Evolutionary conservation across 2,113 vertebrate genomes (phyloP).

Genomic region (Podarcis cretensis): DNA sequence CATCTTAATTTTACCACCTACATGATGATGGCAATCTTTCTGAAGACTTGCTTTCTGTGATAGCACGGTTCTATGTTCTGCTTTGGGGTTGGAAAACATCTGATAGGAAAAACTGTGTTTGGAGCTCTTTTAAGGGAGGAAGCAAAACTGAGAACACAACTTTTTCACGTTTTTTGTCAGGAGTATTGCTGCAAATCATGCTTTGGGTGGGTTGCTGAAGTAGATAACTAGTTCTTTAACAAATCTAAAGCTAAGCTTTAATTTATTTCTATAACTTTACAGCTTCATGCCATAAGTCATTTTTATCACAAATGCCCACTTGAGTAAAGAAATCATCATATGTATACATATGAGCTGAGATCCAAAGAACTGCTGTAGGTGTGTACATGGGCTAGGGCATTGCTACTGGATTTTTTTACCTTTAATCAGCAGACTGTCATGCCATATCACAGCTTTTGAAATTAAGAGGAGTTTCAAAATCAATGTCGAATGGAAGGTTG

Average conservation of each 20-base stretch:
- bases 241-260: background rate
- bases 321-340: background rate
- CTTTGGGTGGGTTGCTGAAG: background rate
- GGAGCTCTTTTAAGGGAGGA: background rate
- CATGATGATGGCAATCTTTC: background rate
- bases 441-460: background rate
- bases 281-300: background rate
- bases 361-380: background rate
- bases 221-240: background rate
- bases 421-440: background rate
- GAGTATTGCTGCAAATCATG: background rate
- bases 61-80: background rate
- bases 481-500: background rate
- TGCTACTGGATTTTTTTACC: background rate
- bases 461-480: background rate
- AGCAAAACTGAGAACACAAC: background rate
- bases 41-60: background rate
- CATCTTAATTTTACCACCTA: background rate
- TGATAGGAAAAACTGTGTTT: background rate
- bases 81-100: conserved; percentile 4
- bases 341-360: background rate
- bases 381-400: background rate
- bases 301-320: conserved; percentile 19
- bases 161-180: background rate
- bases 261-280: background rate